Percentiles rank a stretch among this genome's conserved stretches.
phyloP scores from a whole-genome alignment of 2,888 invertebrate genomes.

The Schizotus pectinicornis region DNA sequence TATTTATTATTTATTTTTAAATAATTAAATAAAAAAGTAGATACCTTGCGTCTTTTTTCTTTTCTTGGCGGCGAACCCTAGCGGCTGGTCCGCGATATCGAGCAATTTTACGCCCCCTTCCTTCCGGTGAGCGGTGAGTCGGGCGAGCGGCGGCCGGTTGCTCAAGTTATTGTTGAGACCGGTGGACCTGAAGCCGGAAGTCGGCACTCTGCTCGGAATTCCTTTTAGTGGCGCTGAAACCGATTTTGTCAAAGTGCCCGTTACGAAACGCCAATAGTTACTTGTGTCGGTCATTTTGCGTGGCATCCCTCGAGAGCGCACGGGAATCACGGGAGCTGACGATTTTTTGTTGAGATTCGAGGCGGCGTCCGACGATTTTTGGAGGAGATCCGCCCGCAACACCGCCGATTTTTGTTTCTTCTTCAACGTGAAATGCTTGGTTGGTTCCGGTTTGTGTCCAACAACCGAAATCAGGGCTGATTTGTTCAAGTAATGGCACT shows the following conservation, averaged over 20 bases:
- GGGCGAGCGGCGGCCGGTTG: slow-evolving; percentile 64
- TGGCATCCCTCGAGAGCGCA: slow-evolving; percentile 87
- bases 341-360: slow-evolving; percentile 83
- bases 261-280: too few species aligned
- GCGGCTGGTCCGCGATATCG: slow-evolving; percentile 92
- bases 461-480: slow-evolving; percentile 88
- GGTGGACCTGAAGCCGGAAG: slow-evolving; percentile 68
- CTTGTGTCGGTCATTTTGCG: slow-evolving; percentile 97
- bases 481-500: slow-evolving; percentile 96
- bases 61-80: slow-evolving; percentile 86
- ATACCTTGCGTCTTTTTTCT: slow-evolving; percentile 78
- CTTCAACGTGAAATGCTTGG: slow-evolving; percentile 92
- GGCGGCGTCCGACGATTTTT: slow-evolving; percentile 89
- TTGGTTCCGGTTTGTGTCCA: slow-evolving; percentile 80
- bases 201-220: slow-evolving; percentile 81
- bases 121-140: slow-evolving; percentile 73
- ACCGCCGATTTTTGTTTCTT: slow-evolving; percentile 95
- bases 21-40: too few species aligned
- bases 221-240: slow-evolving; percentile 85
- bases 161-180: slow-evolving; percentile 59
- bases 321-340: slow-evolving; percentile 86
- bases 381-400: slow-evolving; percentile 85
- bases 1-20: too few species aligned
- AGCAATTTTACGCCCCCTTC: slow-evolving; percentile 94
- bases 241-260: neutral